Conservation (phyloP, 2,113 vertebrate genomes). For the Cromileptes altivelis region DNA sequence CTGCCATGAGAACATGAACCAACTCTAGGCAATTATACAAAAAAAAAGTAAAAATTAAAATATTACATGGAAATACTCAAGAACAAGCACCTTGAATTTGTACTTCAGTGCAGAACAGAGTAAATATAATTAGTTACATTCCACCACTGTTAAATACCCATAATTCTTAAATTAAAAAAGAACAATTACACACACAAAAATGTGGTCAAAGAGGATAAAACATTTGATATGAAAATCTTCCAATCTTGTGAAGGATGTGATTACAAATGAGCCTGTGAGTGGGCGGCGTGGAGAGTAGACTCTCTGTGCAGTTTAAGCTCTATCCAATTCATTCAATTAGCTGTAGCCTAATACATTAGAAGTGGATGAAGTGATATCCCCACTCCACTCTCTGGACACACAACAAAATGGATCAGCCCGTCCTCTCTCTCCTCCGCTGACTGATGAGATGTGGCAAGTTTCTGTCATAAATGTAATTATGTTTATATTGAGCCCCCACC, state of each 20-base stretch:
- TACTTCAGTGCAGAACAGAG: too few species aligned
- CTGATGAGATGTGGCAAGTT: conserved; percentile 68
- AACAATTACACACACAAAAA: neutral
- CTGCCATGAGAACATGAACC: too few species aligned
- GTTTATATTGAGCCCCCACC: conserved; percentile 54
- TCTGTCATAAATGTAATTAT: conserved; percentile 78
- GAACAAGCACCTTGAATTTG: too few species aligned
- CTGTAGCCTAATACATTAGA: conserved; percentile 40
- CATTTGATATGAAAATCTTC: conserved; percentile 25
- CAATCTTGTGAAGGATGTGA: conserved; percentile 32
- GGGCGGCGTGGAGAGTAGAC: conserved; percentile 11
- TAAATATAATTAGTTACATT: neutral
- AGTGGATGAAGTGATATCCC: conserved; percentile 65
- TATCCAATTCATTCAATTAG: conserved; percentile 69
- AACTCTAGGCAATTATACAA: too few species aligned
- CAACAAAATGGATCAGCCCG: conserved; percentile 53
- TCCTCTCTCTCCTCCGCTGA: conserved; percentile 42
- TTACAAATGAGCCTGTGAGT: conserved; percentile 43
- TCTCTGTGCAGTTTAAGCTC: conserved; percentile 30
- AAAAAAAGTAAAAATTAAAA: too few species aligned
- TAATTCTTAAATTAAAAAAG: neutral
- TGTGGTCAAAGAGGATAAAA: neutral
- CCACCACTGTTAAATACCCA: neutral
- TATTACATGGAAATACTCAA: too few species aligned
- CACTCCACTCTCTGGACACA: conserved; percentile 26